Evolutionary conservation across 2,113 vertebrate genomes (phyloP).

Genomic region (Bubalus kerabau): DNA sequence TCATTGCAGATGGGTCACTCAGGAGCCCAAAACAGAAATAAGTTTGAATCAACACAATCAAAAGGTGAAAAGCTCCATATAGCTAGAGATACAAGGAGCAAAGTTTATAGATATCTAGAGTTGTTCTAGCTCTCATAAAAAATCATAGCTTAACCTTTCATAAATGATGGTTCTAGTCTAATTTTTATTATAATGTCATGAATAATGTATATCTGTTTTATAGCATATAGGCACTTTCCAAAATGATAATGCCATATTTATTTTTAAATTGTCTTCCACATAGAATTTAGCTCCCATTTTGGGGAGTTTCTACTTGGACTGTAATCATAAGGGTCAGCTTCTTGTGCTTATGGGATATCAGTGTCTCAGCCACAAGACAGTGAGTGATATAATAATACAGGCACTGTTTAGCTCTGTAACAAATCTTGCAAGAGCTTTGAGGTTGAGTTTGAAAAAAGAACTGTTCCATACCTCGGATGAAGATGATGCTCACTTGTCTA

Average conservation of each 20-base stretch:
- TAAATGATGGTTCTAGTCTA: not conserved
- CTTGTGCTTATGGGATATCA: not conserved
- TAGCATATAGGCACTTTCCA: not conserved
- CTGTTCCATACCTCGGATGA: not conserved
- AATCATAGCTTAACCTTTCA: not conserved
- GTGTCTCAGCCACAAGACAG: not conserved
- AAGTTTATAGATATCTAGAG: not conserved
- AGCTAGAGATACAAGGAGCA: not conserved
- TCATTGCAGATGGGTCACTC: not conserved
- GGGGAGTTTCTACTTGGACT: not conserved
- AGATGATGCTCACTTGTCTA: no score
- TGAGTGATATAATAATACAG: not conserved
- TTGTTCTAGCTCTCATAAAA: slow-evolving; percentile 7
- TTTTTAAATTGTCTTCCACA: not conserved
- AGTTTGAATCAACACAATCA: slow-evolving; percentile 53
- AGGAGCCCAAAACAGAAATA: slow-evolving; percentile 29
- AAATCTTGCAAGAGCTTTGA: not conserved
- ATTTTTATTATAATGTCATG: slow-evolving; percentile 25
- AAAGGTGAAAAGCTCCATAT: slow-evolving; percentile 28
- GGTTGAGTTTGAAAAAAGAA: not conserved
- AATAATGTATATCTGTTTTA: slow-evolving; percentile 4
- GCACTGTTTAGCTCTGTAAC: not conserved
- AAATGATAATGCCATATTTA: slow-evolving; percentile 20
- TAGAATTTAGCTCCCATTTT: not conserved
- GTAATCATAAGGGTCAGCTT: not conserved